A percentile compares a stretch with the other conserved stretches of the same genome.
Conservation (phyloP, 2,797 vertebrate genomes). For the Borostomias antarcticus region DNA sequence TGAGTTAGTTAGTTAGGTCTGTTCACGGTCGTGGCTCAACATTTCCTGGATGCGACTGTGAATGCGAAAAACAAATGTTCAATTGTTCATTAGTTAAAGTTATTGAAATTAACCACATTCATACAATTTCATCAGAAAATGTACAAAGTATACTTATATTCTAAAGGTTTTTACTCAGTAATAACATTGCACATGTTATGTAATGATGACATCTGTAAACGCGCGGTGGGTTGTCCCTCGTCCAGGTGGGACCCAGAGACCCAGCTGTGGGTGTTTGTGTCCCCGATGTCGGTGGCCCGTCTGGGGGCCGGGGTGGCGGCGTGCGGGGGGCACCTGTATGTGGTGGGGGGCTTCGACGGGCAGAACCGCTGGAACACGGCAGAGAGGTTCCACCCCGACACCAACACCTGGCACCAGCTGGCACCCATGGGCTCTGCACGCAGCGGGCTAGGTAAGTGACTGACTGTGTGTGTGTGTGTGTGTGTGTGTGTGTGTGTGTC, state of each 20-base stretch:
- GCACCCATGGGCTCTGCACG: constrained; percentile 77
- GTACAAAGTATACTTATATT: no score
- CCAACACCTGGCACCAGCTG: constrained; percentile 77
- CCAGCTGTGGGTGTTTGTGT: constrained; percentile 77
- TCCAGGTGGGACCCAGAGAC: constrained; percentile 82
- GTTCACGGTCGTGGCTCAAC: no score
- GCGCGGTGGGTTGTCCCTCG: no score
- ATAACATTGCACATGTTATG: no score
- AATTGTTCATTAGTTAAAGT: no score
- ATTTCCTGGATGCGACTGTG: no score
- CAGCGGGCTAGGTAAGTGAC: constrained; percentile 79
- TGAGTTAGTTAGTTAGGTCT: constrained; percentile 39
- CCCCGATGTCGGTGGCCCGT: constrained; percentile 78
- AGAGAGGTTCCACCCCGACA: constrained; percentile 80
- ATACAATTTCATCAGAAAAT: no score
- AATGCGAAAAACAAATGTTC: no score
- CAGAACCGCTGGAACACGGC: constrained; percentile 77
- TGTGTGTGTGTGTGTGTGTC: background rate
- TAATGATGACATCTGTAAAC: background rate
- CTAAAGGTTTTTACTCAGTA: no score
- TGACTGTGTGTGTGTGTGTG: background rate
- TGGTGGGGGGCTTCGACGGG: constrained; percentile 81
- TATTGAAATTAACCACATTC: no score
- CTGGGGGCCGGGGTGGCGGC: constrained; percentile 77
- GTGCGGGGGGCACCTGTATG: constrained; percentile 76